Conservation (phyloP, 2,797 vertebrate species). For the Cryptoblepharus egeriae region DNA sequence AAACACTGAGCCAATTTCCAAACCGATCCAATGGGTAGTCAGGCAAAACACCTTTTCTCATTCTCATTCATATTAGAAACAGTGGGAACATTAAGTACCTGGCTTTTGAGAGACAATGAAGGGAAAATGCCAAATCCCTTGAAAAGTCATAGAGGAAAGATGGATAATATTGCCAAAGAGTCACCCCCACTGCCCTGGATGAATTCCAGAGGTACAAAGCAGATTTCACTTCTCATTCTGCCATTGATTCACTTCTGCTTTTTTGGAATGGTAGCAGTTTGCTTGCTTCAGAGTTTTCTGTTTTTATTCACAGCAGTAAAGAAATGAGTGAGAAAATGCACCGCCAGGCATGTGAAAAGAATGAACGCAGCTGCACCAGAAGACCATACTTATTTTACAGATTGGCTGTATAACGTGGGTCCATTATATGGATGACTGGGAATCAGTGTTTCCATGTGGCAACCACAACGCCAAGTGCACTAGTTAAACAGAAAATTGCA, state of each 20-base stretch:
- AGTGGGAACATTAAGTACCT: neutral
- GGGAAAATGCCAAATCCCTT: neutral
- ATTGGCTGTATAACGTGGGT: neutral
- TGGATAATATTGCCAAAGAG: neutral
- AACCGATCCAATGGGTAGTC: neutral
- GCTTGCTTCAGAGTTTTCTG: constrained; percentile 10
- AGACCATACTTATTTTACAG: constrained; percentile 39
- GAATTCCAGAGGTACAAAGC: neutral
- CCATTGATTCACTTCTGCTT: constrained; percentile 4
- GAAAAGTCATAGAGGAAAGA: neutral
- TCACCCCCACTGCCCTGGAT: too few species aligned
- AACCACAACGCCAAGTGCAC: neutral
- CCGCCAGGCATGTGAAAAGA: constrained; percentile 30
- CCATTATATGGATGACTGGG: constrained; percentile 38
- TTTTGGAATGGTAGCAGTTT: neutral
- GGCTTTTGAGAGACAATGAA: neutral
- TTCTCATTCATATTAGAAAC: neutral
- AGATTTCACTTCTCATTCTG: constrained; percentile 13
- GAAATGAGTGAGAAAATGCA: constrained; percentile 36
- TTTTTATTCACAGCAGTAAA: constrained; percentile 31
- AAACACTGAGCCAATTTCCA: neutral
- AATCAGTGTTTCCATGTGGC: constrained; percentile 38
- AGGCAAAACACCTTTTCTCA: too few species aligned
- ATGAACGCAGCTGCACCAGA: constrained; percentile 17
- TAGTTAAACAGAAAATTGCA: constrained; percentile 56